Percentiles rank a stretch among this genome's conserved stretches.
These are phyloP conservation scores for Xestobium rufovillosum DNA, from an alignment of 2,888 invertebrate species.

Conservation along the genomic window DNA sequence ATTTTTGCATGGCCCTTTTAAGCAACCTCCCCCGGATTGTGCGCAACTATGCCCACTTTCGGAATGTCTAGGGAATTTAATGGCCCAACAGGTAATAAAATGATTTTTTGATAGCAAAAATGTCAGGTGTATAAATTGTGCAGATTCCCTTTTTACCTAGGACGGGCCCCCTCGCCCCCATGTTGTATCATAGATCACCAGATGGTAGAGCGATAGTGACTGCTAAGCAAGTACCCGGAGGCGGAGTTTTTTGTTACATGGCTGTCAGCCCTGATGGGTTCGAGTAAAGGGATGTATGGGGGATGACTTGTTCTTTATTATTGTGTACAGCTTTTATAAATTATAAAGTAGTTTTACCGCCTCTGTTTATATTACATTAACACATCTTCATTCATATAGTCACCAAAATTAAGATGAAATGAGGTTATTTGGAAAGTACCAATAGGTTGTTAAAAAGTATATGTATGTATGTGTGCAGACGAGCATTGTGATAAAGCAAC, in stretches of 20 bases:
- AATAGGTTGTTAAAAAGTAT: too few relatives aligned
- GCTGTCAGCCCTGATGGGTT: constrained; percentile 47
- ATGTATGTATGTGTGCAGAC: too few relatives aligned
- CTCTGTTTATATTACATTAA: too few relatives aligned
- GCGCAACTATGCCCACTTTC: constrained; percentile 40
- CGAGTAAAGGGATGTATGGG: constrained; percentile 12
- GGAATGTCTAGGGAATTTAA: constrained; percentile 44
- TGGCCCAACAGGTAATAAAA: constrained; percentile 31
- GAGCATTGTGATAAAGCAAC: too few relatives aligned
- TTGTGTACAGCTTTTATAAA: too few relatives aligned
- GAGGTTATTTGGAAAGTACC: too few relatives aligned
- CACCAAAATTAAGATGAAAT: too few relatives aligned
- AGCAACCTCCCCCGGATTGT: constrained; percentile 41
- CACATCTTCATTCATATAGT: too few relatives aligned
- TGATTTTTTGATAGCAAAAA: neutral
- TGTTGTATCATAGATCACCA: constrained; percentile 45
- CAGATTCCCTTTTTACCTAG: constrained; percentile 45
- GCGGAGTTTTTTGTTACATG: constrained; percentile 50
- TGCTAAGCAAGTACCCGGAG: constrained; percentile 46
- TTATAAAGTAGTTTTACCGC: too few relatives aligned
- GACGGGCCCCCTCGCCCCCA: constrained; percentile 47
- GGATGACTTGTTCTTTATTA: too few relatives aligned
- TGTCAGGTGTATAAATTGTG: constrained; percentile 10
- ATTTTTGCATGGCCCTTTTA: constrained; percentile 45
- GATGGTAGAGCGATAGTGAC: constrained; percentile 49